Base-by-base conservation (phyloP, 1,140 invertebrate genomes). In the Oncopeltus fasciatus region DNA sequence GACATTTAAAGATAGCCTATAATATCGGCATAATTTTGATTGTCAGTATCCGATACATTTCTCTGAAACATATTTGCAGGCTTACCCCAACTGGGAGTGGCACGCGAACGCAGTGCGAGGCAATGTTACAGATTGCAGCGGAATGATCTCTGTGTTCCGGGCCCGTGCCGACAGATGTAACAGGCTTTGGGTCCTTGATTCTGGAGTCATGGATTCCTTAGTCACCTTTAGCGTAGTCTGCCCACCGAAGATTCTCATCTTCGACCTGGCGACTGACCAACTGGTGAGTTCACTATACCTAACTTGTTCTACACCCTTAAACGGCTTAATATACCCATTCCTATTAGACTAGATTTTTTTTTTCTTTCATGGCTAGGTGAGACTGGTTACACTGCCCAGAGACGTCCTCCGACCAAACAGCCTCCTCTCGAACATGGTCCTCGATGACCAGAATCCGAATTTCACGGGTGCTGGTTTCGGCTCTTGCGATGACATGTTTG, bases 61-160 rank as follows among this genome's bases (percentile, higher is more conserved):
- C n/a, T n/a, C n/a, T n/a, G n/a, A n/a, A n/a, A n/a, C n/a, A n/a
- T n/a, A n/a, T n/a, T 38, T 38, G 31, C 73, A 86, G 74, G 81
- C 87, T 0, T 91, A 85, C 72, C 88, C 88, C 0, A 82, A 84
- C 60, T 90, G 87, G 87, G 83, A 83, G 1, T 89, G 82, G 78
- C 87, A 89, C 65, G 73, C 73, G 1, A 82, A 85, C 1, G 83
- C 82, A 0, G 80, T 76, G 44, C 43, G 61, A 0, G 66, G 66
- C 2, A 43, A 67, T 5, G 51, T 63, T 3, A 61, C 43, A 5
- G 87, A 87, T 69, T 89, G 86, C 69, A 82, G 82, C 3, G 81
- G 83, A 0, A 66, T 91, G 3, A 81, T 88, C 24, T 88, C 87
- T 0, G 86, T 90, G 2, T 90, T 90, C 71, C 76, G 87, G 5